Conservation (phyloP, 2,888 invertebrate species). For the Lottia gigantea region DNA sequence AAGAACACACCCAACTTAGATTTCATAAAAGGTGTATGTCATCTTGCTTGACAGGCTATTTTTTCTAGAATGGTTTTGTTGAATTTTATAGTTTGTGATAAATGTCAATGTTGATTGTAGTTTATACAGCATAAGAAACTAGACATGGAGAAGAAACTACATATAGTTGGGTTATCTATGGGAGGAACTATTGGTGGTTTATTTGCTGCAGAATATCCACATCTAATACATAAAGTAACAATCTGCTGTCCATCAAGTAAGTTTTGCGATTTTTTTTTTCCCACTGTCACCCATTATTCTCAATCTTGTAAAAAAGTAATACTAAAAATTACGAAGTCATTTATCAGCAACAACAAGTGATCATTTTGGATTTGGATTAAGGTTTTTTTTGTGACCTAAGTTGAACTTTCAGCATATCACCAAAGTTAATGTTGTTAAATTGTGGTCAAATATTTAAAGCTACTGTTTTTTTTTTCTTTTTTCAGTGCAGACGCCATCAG, state of each 20-base stretch:
- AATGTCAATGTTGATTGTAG: slow-evolving; percentile 34
- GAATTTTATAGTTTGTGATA: background rate
- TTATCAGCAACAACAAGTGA: no score
- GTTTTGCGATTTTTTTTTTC: no score
- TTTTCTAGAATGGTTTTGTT: no score
- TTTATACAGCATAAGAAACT: slow-evolving; percentile 45
- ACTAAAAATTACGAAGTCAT: no score
- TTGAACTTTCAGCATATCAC: no score
- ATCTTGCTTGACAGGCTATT: background rate
- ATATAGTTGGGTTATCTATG: slow-evolving; percentile 63
- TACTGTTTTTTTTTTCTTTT: slow-evolving; percentile 19
- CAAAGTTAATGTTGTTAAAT: no score
- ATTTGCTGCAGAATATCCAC: slow-evolving; percentile 63
- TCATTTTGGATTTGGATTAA: no score
- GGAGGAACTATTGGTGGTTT: slow-evolving; percentile 70
- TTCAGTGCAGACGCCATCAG: slow-evolving; percentile 49
- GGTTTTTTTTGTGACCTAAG: no score
- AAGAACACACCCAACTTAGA: no score
- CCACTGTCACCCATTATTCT: no score
- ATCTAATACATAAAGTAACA: slow-evolving; percentile 59
- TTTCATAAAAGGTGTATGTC: no score
- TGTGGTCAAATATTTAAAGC: background rate
- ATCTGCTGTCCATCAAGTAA: slow-evolving; percentile 61
- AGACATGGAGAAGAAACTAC: slow-evolving; percentile 38
- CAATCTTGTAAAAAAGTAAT: no score